A percentile compares a stretch with the other conserved stretches of the same genome.
Conservation (phyloP, 2,113 vertebrate genomes). For the Enhydra lutris region DNA sequence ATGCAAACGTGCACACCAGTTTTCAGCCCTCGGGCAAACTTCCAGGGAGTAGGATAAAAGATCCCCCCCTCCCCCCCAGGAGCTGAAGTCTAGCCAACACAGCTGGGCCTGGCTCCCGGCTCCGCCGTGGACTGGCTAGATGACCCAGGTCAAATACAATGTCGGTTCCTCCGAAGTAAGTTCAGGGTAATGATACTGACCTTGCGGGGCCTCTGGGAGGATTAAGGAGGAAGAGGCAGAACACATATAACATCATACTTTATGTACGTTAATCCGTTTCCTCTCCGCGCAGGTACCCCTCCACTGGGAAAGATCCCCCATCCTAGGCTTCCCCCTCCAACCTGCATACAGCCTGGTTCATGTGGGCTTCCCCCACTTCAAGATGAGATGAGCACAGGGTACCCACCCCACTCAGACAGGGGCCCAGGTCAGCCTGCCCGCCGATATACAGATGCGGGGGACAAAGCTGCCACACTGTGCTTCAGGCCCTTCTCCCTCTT, state of each 20-base stretch:
- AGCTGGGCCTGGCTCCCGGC: not conserved
- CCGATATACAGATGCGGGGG: accelerated
- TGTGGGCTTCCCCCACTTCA: too few species aligned
- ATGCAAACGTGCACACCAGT: too few species aligned
- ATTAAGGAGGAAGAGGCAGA: not conserved
- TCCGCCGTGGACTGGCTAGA: not conserved
- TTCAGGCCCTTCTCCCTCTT: not conserved
- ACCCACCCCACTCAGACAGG: accelerated
- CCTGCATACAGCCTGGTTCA: not conserved
- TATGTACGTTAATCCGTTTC: not conserved
- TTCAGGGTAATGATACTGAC: too few species aligned
- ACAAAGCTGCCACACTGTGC: not conserved
- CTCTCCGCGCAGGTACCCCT: not conserved
- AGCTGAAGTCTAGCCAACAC: not conserved
- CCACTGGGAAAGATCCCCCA: accelerated
- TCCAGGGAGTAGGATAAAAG: not conserved
- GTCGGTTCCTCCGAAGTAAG: not conserved
- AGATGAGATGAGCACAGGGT: not conserved
- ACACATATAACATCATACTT: not conserved
- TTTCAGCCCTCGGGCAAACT: not conserved
- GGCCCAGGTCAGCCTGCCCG: not conserved
- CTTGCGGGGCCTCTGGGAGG: not conserved
- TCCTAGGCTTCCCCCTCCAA: not conserved
- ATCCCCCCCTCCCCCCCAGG: too few species aligned
- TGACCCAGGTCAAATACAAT: too few species aligned